Evolutionary conservation across 2,888 invertebrate species (phyloP), one percentile per base, ranked within the genome.

Genomic region (Ennomos quercinarius): DNA sequence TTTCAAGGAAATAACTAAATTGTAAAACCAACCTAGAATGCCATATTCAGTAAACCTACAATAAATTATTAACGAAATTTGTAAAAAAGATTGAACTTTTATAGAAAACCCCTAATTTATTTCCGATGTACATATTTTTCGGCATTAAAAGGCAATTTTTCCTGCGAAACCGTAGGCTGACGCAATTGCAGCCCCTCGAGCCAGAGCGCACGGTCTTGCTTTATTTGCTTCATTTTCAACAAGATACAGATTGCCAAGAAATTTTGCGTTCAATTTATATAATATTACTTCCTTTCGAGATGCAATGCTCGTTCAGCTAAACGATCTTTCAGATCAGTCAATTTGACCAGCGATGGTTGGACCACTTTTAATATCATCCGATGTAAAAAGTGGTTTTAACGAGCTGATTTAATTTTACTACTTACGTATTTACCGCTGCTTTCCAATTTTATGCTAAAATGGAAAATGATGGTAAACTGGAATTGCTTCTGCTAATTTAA

Each of bases 171-270:
- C 77, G 76, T 77, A 77, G 81, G 81, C 81, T 80, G 78, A 76
- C 68, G 81, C 84, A 80, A 80, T 80, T 74, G 78, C 74, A 76
- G 57, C 63, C 73, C 61, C 78, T 73, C 77, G 38, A 27, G 17
- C 43, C 6, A 6, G 41, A 13, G 67, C 69, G 72, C 73, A 61
- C 74, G 73, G 77, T 74, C 78, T 80, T 77, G 76, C 78, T 85
- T 82, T 85, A 84, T 87, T 87, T 86, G 81, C 81, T 81, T 84
- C 80, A 82, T 83, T 85, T 83, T 77, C 74, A 80, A 80, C 81
- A 74, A 80, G 78, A 81, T 77, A 81, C 80, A 78, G 76, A 86
- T 83, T 86, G 82, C 83, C 80, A 82, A 81, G 81, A 85, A 84
- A 77, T 83, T 84, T 81, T 78, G 71, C 78, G 76, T 84, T 81